Evolutionary conservation across 2,797 vertebrate species (phyloP), one percentile per base, ranked within the genome.

Genomic region (Sebastes wilsoni): DNA sequence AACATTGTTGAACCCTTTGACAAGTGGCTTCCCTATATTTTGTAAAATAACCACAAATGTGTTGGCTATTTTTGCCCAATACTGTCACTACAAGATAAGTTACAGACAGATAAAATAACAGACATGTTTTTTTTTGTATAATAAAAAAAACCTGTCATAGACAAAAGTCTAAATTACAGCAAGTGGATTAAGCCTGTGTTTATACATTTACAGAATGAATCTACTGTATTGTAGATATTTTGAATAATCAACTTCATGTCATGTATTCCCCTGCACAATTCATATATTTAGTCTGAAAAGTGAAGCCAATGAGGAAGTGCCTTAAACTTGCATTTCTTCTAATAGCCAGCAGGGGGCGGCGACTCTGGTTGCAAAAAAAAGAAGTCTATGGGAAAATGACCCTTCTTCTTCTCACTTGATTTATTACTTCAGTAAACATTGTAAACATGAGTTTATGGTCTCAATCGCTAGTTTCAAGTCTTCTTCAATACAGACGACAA

Each of bases 351-450:
- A 46, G 42, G 42, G 42, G 42, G 42, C 16, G 42, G 0, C 42
- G 0, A 0, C 42, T 46, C 16, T 18, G 16, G 42, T 46, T 46
- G 42, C 16, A 46, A 46, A 46, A 46, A 46, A 2, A 46, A 46
- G 16, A 46, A 46, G 42, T 46, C 42, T 46, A 46, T 46, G 16
- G 3, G 42, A 46, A 46, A 46, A 46, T 20, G 42, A 46, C 1
- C 42, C 16, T 46, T 8, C 42, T 46, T 20, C 42, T 46, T 46
- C 42, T 46, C 42, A 20, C 42, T 46, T 20, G 7, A 46, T 46
- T 46, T 46, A 46, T 46, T 20, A 46, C 42, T 0, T 46, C 42
- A 46, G 42, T 18, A 46, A 18, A 42, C 38, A 42, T 42, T 42
- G 38, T 0, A 42, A 42, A 42, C 38, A 42, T 42, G 42, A 18